A percentile compares a stretch with the other conserved stretches of the same genome.
Evolutionary conservation across 2,797 vertebrate species (phyloP).

Genomic region (Coilia nasus): DNA sequence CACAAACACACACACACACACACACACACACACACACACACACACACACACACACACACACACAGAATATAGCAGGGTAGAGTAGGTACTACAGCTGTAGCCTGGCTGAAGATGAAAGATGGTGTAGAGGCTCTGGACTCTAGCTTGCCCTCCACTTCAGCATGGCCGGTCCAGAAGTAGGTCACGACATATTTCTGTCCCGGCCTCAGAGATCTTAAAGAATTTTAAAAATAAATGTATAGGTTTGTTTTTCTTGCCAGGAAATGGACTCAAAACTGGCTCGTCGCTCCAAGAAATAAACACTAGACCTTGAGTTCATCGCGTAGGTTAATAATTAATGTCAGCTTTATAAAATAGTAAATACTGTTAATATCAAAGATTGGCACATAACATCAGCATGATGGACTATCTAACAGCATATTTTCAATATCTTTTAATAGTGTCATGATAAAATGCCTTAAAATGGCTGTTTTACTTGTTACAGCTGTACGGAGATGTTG

Average conservation of each 20-base stretch:
- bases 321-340: too few species aligned
- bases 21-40: background rate
- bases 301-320: background rate
- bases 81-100: too few species aligned
- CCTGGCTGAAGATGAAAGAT: background rate
- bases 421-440: background rate
- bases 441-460: background rate
- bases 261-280: background rate
- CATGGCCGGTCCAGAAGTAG: background rate
- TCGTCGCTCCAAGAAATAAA: background rate
- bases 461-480: background rate
- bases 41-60: background rate
- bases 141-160: background rate
- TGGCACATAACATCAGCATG: background rate
- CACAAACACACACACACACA: background rate
- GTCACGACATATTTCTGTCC: background rate
- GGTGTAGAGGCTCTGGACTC: background rate
- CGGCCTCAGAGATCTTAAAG: background rate
- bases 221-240: background rate
- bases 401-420: too few species aligned
- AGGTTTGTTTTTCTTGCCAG: background rate
- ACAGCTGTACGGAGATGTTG: background rate
- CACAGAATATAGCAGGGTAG: background rate
- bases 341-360: too few species aligned
- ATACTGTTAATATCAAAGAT: background rate